Evolutionary conservation across 2,797 vertebrate species (phyloP).

Genomic region (Enteromius argenteus): DNA sequence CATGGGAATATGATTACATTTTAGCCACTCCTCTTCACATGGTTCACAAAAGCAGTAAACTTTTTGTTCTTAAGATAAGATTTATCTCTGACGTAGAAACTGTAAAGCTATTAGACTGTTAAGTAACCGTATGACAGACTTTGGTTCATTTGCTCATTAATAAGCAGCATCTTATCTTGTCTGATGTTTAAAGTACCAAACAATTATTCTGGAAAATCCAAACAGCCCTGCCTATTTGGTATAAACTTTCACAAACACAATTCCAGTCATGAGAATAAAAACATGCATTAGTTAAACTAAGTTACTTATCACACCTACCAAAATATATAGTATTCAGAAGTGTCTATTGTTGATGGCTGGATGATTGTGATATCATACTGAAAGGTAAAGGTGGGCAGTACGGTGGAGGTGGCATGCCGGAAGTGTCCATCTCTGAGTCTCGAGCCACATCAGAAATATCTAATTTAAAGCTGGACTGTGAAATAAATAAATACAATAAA

Average conservation of each 20-base stretch:
- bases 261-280: neutral
- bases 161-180: neutral
- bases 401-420: conserved; percentile 20
- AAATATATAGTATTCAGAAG: neutral
- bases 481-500: neutral
- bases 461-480: conserved; percentile 24
- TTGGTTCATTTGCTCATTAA: neutral
- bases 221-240: neutral
- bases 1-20: neutral
- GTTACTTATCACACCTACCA: neutral
- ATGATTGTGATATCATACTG: neutral
- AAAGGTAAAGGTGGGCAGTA: conserved; percentile 24
- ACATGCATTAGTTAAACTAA: neutral
- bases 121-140: conserved; percentile 11
- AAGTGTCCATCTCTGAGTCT: neutral
- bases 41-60: neutral
- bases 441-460: neutral
- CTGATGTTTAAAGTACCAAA: neutral
- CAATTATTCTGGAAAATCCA: neutral
- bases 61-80: conserved; percentile 6
- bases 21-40: neutral
- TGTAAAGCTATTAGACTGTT: neutral
- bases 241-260: neutral
- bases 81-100: conserved; percentile 17
- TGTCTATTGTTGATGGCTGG: conserved; percentile 20